A percentile compares a stretch with the other conserved stretches of the same genome.
Evolutionary conservation across 2,113 vertebrate species (phyloP).

Genomic region (Micronisus gabar): DNA sequence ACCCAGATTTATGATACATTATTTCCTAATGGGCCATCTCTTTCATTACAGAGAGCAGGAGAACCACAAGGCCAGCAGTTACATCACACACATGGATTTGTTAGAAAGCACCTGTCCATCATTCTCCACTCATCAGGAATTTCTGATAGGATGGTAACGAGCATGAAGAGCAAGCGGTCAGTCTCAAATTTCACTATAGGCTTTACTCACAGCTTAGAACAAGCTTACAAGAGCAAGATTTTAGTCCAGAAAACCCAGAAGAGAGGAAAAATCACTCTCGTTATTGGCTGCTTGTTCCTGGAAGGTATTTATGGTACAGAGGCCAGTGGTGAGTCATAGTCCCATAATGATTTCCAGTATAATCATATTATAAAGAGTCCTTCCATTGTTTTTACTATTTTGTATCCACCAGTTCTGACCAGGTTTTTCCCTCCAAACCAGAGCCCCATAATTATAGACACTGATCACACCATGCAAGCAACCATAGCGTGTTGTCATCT

Average conservation of each 20-base stretch:
- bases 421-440: background rate
- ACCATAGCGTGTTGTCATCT: background rate
- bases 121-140: background rate
- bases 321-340: background rate
- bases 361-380: background rate
- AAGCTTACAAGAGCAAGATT: background rate
- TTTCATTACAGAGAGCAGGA: background rate
- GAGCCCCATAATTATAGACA: background rate
- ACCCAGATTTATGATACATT: background rate
- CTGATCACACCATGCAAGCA: background rate
- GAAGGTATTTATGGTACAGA: background rate
- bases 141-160: background rate
- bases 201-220: background rate
- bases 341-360: background rate
- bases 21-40: background rate
- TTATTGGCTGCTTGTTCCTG: background rate
- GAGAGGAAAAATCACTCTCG: background rate
- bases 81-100: background rate
- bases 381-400: background rate
- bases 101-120: background rate
- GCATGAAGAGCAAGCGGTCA: background rate
- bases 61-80: background rate
- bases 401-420: background rate
- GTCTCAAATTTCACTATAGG: background rate
- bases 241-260: background rate